Conservation (phyloP, 2,797 vertebrate genomes). For the Lutra lutra region DNA sequence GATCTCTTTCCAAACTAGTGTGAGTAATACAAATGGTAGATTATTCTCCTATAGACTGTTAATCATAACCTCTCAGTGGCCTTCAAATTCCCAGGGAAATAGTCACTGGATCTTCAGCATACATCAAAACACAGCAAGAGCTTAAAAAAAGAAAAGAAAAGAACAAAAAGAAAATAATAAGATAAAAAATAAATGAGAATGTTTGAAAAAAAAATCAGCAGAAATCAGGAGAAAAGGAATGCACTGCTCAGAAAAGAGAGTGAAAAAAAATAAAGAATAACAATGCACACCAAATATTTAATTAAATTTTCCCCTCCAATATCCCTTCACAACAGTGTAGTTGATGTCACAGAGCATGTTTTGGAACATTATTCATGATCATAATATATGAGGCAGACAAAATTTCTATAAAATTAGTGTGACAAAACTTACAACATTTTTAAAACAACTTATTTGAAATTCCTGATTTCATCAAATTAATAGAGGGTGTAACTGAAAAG, state of each 20-base stretch:
- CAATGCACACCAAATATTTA: neutral
- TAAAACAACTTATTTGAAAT: neutral
- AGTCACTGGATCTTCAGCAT: neutral
- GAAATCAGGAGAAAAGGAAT: neutral
- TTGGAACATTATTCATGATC: neutral
- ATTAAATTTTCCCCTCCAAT: neutral
- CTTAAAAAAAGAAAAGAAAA: neutral
- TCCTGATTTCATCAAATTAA: neutral
- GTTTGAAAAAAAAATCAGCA: neutral
- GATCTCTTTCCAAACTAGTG: neutral
- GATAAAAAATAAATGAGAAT: neutral
- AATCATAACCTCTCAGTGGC: neutral
- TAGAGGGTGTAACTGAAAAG: neutral
- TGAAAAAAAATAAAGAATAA: neutral
- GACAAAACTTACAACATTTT: neutral
- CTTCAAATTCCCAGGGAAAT: neutral
- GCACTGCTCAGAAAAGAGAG: neutral
- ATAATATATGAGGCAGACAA: neutral
- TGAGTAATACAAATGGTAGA: neutral
- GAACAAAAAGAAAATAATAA: neutral
- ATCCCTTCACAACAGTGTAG: neutral
- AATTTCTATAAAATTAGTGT: neutral
- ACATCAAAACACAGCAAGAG: neutral
- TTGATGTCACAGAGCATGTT: neutral
- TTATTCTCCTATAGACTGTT: neutral